Evolutionary conservation across 1,140 invertebrate genomes (phyloP), one percentile per base, ranked within the genome.

Genomic region (Drosophila nigrodunni): DNA sequence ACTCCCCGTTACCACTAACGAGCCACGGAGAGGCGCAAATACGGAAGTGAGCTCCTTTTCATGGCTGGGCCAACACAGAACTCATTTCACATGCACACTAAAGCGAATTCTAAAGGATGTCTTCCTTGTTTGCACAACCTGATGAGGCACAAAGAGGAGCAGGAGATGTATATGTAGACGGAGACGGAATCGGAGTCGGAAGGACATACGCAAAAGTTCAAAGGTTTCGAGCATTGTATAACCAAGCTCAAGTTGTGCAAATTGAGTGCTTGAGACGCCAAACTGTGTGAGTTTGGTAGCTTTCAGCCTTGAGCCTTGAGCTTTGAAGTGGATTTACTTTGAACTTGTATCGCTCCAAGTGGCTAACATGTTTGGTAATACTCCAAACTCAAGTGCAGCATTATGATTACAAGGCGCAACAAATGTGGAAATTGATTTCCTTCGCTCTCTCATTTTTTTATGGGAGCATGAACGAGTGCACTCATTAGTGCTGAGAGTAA

Each of bases 151-250:
- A 54, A 21, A 41, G 7, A 13, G 46, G 35, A 60, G 67, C 50
- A 43, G 35, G 54, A 11, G 15, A 11, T 9, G 47, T 2, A n/a
- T 2, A 43, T 5, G 39, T 10, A 43, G 39, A 2, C 4, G 39
- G 41, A 43, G n/a, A 7, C n/a, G 39, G 25, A 55, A 60, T 44
- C 44, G 58, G n/a, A 8, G 18, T 5, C 46, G 44, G 46, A 25
- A 8, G 18, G 44, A 44, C 43, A 25, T 49, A 49, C 21, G n/a
- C 35, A 37, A 89, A 89, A 89, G 85, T 89, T 89, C 85, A 89
- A 89, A 89, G 85, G 85, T 89, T 55, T 49, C 55, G 54, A 55
- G 59, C 62, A 80, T 88, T 88, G 85, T 89, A 76, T 88, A 89
- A 89, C 77, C 77, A 61, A 71, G 76, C 82, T 80, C 62, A 47